A percentile compares a stretch with the other conserved stretches of the same genome.
These are phyloP conservation scores for Furcifer pardalis DNA, from an alignment of 2,797 vertebrate genomes.

Conservation along the genomic window DNA sequence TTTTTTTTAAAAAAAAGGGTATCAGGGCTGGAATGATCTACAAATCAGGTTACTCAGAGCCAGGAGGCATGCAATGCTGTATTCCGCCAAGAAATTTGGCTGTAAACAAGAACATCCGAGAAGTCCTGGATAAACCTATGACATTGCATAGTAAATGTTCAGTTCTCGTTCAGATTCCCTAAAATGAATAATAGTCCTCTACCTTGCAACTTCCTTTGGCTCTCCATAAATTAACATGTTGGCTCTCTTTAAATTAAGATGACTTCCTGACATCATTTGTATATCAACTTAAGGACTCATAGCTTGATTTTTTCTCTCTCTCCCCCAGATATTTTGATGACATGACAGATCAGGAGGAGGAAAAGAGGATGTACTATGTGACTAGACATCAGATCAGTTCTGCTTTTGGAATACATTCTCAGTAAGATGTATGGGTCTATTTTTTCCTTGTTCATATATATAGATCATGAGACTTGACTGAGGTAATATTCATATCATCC, in stretches of 20 bases:
- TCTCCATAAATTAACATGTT: conserved; percentile 76
- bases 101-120: conserved; percentile 57
- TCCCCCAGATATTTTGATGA: conserved; percentile 90
- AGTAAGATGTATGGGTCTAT: conserved; percentile 97
- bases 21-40: conserved; percentile 64
- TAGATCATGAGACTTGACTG: conserved; percentile 99
- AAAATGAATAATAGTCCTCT: conserved; percentile 76
- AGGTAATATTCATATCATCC: conserved; percentile 98
- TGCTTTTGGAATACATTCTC: conserved; percentile 95
- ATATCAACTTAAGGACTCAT: conserved; percentile 82
- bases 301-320: conserved; percentile 77
- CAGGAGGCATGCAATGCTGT: conserved; percentile 58
- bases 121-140: conserved; percentile 59
- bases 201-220: conserved; percentile 78
- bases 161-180: conserved; percentile 43
- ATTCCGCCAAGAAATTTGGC: conserved; percentile 54
- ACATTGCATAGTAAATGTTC: conserved; percentile 48
- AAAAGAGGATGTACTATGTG: conserved; percentile 89
- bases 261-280: conserved; percentile 75
- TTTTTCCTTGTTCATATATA: conserved; percentile 87
- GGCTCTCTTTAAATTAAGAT: conserved; percentile 76
- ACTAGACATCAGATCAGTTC: conserved; percentile 81
- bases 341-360: conserved; percentile 91
- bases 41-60: conserved; percentile 62
- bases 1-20: conserved; percentile 47